Base-by-base conservation (phyloP, 2,888 invertebrate species). In the Nemapogon koenigi region DNA sequence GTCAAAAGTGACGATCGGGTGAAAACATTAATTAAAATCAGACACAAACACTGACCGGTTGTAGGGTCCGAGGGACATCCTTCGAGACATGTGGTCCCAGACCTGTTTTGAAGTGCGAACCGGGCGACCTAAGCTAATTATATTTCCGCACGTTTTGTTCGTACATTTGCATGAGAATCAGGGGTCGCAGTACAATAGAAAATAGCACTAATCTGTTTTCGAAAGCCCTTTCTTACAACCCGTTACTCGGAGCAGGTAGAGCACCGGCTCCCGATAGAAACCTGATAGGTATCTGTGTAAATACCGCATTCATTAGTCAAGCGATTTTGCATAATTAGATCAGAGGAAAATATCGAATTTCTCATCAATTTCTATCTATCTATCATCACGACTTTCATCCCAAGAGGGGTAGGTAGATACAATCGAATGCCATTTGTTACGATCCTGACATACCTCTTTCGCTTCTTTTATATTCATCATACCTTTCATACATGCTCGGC, bases 131-230 rank as follows among this genome's bases (percentile, higher is more conserved):
- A 65, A 70, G 69, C 75, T 76, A 78, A 79, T 79, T 79, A 78
- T 78, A 66, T 71, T 70, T 73, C 71, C 66, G 68, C 78, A 75
- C 76, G 72, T 73, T 71, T 70, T 67, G 76, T 67, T 59, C 54
- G 46, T 43, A 50, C 46, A 71, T 76, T 75, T 73, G 72, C 73
- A 76, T 75, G 62, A 57, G 73, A 75, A 75, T 71, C 53, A 60
- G 55, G 61, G 62, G 19, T 39, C 41, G 41, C 37, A 51, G 52
- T 57, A 73, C 67, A 75, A 72, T 70, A 62, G 69, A 50, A 54
- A 57, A 59, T 46, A 39, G 49, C 53, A 53, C 57, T 71, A 69
- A 69, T 70, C 70, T 58, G 51, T 48, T 48, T 47, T 48, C 49
- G 50, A 57, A 58, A 55, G 58, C 57, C 26, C 32, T 35, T 31